Percentiles rank a stretch among this genome's conserved stretches.
These are phyloP conservation scores for Pseudorhombus dupliciocellatus DNA, from an alignment of 2,113 vertebrate genomes.

Conservation along the genomic window DNA sequence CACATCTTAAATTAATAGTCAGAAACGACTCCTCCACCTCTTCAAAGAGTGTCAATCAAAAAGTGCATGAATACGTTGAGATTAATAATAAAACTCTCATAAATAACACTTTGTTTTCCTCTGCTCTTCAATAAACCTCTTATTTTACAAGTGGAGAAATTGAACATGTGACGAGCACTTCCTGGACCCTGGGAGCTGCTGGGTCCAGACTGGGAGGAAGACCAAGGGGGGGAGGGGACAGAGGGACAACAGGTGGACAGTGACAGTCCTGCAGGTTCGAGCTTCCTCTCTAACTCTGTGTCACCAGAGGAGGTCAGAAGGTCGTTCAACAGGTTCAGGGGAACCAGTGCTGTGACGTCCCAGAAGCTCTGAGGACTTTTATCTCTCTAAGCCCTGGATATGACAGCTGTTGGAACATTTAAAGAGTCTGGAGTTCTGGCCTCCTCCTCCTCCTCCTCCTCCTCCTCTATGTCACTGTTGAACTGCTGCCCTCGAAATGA, in stretches of 20 bases:
- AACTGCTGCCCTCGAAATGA: slow-evolving; percentile 37
- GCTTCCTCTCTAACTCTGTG: background rate
- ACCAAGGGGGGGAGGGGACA: slow-evolving; percentile 26
- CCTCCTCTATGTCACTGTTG: slow-evolving; percentile 25
- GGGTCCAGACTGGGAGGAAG: slow-evolving; percentile 41
- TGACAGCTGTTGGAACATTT: background rate
- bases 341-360: too few species aligned
- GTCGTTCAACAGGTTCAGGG: too few species aligned
- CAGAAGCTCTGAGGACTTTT: too few species aligned
- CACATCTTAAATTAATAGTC: background rate
- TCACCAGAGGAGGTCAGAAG: too few species aligned
- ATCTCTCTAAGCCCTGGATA: background rate
- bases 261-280: background rate
- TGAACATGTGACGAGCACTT: slow-evolving; percentile 39
- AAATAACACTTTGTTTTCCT: slow-evolving; percentile 75
- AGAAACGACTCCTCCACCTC: slow-evolving; percentile 32
- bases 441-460: too few species aligned
- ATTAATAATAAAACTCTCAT: slow-evolving; percentile 76
- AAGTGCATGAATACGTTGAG: slow-evolving; percentile 79
- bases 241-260: slow-evolving; percentile 52
- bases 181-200: slow-evolving; percentile 44
- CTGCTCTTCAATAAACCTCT: slow-evolving; percentile 73
- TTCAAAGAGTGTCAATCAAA: slow-evolving; percentile 70
- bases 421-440: too few species aligned
- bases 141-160: slow-evolving; percentile 75